These are phyloP conservation scores for Lethrus apterus DNA, from an alignment of 1,140 invertebrate genomes.

Conservation along the genomic window DNA sequence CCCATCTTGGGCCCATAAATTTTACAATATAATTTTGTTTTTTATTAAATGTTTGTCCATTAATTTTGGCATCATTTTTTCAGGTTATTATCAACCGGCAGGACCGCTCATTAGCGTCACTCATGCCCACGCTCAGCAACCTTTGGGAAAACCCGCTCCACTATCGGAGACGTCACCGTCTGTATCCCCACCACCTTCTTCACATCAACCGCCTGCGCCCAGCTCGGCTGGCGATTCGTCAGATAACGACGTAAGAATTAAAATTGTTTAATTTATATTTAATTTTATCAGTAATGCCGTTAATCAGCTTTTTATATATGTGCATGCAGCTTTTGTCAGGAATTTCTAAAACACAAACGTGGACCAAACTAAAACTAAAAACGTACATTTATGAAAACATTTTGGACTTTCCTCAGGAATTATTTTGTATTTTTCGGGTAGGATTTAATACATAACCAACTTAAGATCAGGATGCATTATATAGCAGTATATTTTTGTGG, in stretches of 20 bases:
- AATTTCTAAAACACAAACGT: too few species aligned
- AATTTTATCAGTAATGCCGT: too few species aligned
- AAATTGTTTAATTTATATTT: too few species aligned
- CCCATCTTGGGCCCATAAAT: neutral
- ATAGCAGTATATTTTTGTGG: too few species aligned
- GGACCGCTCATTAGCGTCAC: slow-evolving; percentile 71
- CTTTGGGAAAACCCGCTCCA: slow-evolving; percentile 36
- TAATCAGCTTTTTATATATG: too few species aligned
- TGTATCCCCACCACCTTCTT: slow-evolving; percentile 45
- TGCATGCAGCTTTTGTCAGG: too few species aligned
- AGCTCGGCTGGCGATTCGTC: slow-evolving; percentile 39
- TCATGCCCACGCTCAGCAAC: slow-evolving; percentile 47
- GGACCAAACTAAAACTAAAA: too few species aligned
- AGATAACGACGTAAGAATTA: slow-evolving; percentile 40
- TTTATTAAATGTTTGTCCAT: slow-evolving; percentile 4
- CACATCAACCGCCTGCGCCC: slow-evolving; percentile 30
- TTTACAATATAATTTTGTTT: slow-evolving; percentile 10
- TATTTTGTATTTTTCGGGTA: too few species aligned
- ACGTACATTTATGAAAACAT: too few species aligned
- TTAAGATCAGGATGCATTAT: too few species aligned
- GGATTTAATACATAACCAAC: too few species aligned
- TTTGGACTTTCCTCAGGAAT: too few species aligned
- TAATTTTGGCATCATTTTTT: slow-evolving; percentile 35
- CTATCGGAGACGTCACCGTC: slow-evolving; percentile 37
- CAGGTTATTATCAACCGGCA: slow-evolving; percentile 83